Conservation (phyloP, 2,888 invertebrate genomes). For the Hipparchia sbordonii region DNA sequence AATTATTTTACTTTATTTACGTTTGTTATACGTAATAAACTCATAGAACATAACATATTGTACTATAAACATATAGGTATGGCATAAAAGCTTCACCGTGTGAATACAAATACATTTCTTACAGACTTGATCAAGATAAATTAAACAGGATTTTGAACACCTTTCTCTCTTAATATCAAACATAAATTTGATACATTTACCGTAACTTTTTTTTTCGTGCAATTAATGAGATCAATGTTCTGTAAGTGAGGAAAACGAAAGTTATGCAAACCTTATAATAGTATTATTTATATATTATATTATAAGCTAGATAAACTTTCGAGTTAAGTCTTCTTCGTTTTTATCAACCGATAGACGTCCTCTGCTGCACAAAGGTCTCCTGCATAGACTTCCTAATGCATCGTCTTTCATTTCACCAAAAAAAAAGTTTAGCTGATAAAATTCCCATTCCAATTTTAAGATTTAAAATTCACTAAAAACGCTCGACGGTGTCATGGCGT, state of each 20-base stretch:
- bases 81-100: not conserved
- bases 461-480: no score
- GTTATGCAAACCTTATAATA: not conserved
- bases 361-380: no score
- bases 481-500: no score
- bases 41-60: no score
- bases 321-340: no score
- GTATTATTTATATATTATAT: not conserved
- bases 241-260: not conserved
- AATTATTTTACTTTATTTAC: not conserved
- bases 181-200: slow-evolving; percentile 13
- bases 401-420: no score
- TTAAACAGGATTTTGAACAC: slow-evolving; percentile 15
- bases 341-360: no score
- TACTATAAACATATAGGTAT: not conserved
- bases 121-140: slow-evolving; percentile 1
- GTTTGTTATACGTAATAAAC: no score
- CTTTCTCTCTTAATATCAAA: slow-evolving; percentile 18
- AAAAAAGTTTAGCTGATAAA: no score
- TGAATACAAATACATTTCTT: not conserved
- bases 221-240: slow-evolving; percentile 1
- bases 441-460: no score
- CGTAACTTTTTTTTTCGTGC: not conserved
- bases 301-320: no score
- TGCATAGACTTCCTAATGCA: no score